A percentile compares a stretch with the other conserved stretches of the same genome.
Conservation (phyloP, 2,797 vertebrate genomes). For the Prunella strophiata region DNA sequence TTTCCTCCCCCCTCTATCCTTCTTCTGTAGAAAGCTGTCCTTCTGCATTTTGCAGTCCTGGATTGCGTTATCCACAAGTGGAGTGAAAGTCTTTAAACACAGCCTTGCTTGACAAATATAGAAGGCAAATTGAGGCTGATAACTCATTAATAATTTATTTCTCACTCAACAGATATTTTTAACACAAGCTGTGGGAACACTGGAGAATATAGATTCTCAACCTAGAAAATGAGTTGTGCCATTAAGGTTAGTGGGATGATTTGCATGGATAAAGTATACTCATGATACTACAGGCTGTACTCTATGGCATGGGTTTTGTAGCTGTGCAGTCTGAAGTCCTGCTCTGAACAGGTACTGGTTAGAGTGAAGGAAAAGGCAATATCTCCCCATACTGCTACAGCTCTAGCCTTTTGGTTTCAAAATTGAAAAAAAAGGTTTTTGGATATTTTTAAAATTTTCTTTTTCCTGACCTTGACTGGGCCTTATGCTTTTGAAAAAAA, state of each 20-base stretch:
- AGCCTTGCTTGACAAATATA: background rate
- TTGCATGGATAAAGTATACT: background rate
- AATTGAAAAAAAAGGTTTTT: background rate
- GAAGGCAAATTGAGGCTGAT: background rate
- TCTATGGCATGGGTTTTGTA: background rate
- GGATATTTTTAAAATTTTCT: accelerated
- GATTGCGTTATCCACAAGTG: background rate
- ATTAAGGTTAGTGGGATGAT: background rate
- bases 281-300: background rate
- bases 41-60: background rate
- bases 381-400: background rate
- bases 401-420: background rate
- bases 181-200: background rate
- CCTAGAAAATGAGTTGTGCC: background rate
- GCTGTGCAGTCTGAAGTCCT: background rate
- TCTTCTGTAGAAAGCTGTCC: background rate
- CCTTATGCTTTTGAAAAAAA: background rate
- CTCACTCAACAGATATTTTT: background rate
- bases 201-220: background rate
- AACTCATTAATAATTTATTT: background rate
- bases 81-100: background rate
- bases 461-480: background rate
- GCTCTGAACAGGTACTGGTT: background rate
- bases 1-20: background rate
- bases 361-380: background rate